A percentile compares a stretch with the other conserved stretches of the same genome.
Conservation (phyloP, 1,140 invertebrate species). For the Dendrolimus kikuchii region DNA sequence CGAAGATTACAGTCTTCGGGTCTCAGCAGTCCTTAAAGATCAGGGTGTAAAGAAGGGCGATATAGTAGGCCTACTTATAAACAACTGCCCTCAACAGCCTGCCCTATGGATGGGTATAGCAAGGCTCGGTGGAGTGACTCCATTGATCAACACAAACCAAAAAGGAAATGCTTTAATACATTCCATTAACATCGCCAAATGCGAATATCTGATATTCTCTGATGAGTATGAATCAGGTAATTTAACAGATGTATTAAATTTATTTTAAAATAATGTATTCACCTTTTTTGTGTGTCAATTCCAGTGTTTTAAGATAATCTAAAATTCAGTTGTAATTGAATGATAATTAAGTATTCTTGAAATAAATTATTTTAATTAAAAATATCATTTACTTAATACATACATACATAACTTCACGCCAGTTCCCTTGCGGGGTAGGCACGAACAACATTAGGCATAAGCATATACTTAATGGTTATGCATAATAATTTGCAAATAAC, state of each 20-base stretch:
- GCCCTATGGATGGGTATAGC: constrained; percentile 91
- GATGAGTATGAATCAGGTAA: constrained; percentile 79
- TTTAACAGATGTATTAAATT: constrained; percentile 7
- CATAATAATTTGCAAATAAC: no score
- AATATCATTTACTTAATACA: no score
- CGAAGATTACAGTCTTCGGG: constrained; percentile 89
- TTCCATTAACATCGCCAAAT: constrained; percentile 86
- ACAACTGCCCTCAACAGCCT: constrained; percentile 91
- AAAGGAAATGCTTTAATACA: constrained; percentile 85
- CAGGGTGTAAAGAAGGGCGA: constrained; percentile 89
- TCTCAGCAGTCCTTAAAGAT: constrained; percentile 86
- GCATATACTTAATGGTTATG: no score
- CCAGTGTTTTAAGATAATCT: no score
- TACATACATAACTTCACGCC: no score
- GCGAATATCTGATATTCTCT: constrained; percentile 88
- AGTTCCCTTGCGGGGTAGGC: no score
- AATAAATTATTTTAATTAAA: no score
- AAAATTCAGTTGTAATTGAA: no score
- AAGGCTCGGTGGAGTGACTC: constrained; percentile 89
- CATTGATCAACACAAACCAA: constrained; percentile 95
- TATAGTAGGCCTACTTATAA: constrained; percentile 88
- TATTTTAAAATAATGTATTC: constrained; percentile 4
- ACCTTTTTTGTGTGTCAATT: no score
- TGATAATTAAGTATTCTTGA: no score
- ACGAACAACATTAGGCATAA: no score